A percentile compares a stretch with the other conserved stretches of the same genome.
These are phyloP conservation scores for Amblyraja radiata DNA, from an alignment of 2,797 vertebrate genomes.

Conservation along the genomic window DNA sequence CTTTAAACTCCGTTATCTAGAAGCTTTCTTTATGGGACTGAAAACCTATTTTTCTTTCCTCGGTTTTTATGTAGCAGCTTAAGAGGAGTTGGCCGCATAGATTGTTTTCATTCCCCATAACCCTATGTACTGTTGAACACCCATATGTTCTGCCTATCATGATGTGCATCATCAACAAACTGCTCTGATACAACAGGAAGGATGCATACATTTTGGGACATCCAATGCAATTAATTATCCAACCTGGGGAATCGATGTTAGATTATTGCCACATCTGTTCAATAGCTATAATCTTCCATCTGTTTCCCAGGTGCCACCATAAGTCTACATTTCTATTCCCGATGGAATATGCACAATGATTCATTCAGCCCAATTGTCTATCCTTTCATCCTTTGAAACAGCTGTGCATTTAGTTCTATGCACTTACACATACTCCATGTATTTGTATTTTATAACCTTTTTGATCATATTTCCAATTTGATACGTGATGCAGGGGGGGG, in stretches of 20 bases:
- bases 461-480: too few species aligned
- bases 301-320: background rate
- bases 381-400: background rate
- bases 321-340: background rate
- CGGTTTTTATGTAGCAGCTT: too few species aligned
- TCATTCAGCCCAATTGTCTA: background rate
- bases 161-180: background rate
- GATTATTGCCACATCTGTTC: too few species aligned
- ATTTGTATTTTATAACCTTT: too few species aligned
- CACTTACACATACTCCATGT: background rate
- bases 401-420: background rate
- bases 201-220: background rate
- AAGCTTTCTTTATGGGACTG: too few species aligned
- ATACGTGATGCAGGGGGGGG: too few species aligned
- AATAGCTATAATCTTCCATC: too few species aligned
- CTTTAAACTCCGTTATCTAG: too few species aligned
- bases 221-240: background rate
- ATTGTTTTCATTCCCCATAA: background rate
- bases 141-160: background rate
- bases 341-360: background rate
- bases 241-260: too few species aligned
- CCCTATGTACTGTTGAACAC: background rate
- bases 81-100: too few species aligned
- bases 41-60: too few species aligned
- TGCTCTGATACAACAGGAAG: background rate